Percentiles rank a stretch among this genome's conserved stretches.
Conservation (phyloP, 2,797 vertebrate genomes). For the Urosaurus nigricauda region DNA sequence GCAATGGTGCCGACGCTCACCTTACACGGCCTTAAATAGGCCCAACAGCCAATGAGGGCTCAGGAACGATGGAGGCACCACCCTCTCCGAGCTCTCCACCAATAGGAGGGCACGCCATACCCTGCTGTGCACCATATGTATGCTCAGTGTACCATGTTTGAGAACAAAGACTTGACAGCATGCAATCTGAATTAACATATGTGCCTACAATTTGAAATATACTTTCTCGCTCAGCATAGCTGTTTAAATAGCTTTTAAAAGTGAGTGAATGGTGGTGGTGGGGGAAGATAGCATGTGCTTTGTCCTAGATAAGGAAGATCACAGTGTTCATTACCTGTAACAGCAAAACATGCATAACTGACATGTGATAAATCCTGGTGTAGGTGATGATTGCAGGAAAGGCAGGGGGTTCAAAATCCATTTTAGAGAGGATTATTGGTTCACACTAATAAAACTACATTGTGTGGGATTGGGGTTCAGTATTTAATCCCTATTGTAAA, state of each 20-base stretch:
- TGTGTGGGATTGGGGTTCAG: background rate
- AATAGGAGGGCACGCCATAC: too few species aligned
- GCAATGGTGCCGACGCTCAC: too few species aligned
- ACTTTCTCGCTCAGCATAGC: background rate
- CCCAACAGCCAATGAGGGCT: too few species aligned
- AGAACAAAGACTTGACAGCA: conserved; percentile 31
- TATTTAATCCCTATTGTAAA: too few species aligned
- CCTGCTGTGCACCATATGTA: background rate
- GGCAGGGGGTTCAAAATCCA: background rate
- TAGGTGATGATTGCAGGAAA: background rate
- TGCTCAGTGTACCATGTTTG: conserved; percentile 16
- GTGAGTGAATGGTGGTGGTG: background rate
- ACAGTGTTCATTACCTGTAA: background rate
- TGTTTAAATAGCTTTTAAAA: conserved; percentile 3
- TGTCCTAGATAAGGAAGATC: background rate
- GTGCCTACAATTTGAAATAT: background rate
- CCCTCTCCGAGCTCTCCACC: too few species aligned
- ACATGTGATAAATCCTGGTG: background rate
- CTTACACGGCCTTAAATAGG: too few species aligned
- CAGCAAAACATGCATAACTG: background rate
- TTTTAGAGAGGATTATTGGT: background rate
- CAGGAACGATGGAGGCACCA: too few species aligned
- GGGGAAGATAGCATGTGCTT: background rate
- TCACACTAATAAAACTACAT: background rate
- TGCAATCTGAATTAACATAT: background rate